Base-by-base conservation (phyloP, 2,113 vertebrate genomes). In the Poeciliopsis retropinna region DNA sequence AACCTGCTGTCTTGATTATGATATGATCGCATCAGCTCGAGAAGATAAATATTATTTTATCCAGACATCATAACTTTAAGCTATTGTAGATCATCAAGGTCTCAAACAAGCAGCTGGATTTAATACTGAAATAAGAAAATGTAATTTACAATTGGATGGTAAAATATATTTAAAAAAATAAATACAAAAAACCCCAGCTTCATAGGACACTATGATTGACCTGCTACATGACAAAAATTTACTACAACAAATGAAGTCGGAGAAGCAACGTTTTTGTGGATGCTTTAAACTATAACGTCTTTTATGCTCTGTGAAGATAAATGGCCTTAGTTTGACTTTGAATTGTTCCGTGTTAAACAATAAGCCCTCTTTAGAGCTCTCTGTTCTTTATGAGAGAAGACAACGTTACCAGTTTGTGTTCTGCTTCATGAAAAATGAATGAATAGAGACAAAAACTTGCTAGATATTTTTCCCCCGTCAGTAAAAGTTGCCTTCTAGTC, bases 381-480 rank as follows among this genome's bases (percentile, higher is more conserved):
- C 41, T 76, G 39, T 71, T 66, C 34, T 28, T 64, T 0, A n/a
- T 32, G 64, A 73, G 9, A 83, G 27, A 37, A 57, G 39, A 65
- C 30, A 0, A 11, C 51, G 28, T 71, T 77, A 57, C 61, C 72
- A 60, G 67, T 15, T 79, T 67, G 32, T 13, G 3, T 63, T 70
- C 17, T 0, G 27, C 13, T 67, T 65, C 28, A 31, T 76, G 6
- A 77, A 73, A 80, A 60, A 47, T 73, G 3, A 60, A 47, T 71
- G 3, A 73, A 69, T 39, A 25, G 54, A 4, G n/a, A 22, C 27
- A 32, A 68, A 69, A 68, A 74, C 22, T 67, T 57, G 8, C 77
- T 66, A 64, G 34, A 51, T 78, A 73, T 79, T 57, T 78, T 79
- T 15, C 65, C 10, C 34, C 29, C 65, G 60, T 75, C 17, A 60